Evolutionary conservation across 2,113 vertebrate species (phyloP).

Genomic region (Macrotus californicus): DNA sequence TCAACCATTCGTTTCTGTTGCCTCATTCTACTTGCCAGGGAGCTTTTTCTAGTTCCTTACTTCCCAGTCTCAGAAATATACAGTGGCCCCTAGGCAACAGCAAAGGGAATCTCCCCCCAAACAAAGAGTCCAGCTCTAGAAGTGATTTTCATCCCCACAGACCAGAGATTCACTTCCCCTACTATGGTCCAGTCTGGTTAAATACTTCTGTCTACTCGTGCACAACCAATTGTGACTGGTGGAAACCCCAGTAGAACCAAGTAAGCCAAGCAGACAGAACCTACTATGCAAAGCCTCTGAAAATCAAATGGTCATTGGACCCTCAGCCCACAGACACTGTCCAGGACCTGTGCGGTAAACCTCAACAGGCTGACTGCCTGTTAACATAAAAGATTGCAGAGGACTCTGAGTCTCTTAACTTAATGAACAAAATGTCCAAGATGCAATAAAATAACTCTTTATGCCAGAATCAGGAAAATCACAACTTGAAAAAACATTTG

Average conservation of each 20-base stretch:
- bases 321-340: not conserved
- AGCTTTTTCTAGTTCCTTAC: not conserved
- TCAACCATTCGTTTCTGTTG: not conserved
- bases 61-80: not conserved
- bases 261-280: not conserved
- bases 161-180: not conserved
- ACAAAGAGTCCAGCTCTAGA: not conserved
- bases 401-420: not conserved
- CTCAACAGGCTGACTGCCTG: not conserved
- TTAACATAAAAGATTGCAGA: not conserved
- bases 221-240: fast-evolving
- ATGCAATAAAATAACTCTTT: not conserved
- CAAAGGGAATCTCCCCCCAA: not conserved
- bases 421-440: not conserved
- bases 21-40: too few species aligned
- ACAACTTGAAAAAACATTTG: not conserved
- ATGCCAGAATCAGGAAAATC: not conserved
- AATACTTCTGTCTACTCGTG: fast-evolving
- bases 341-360: not conserved
- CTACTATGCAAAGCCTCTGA: not conserved
- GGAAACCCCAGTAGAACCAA: not conserved
- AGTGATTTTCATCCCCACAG: not conserved
- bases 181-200: not conserved
- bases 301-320: not conserved
- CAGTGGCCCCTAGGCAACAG: not conserved